These are phyloP conservation scores for Epistrophe eligans DNA, from an alignment of 2,888 invertebrate species.

Conservation along the genomic window DNA sequence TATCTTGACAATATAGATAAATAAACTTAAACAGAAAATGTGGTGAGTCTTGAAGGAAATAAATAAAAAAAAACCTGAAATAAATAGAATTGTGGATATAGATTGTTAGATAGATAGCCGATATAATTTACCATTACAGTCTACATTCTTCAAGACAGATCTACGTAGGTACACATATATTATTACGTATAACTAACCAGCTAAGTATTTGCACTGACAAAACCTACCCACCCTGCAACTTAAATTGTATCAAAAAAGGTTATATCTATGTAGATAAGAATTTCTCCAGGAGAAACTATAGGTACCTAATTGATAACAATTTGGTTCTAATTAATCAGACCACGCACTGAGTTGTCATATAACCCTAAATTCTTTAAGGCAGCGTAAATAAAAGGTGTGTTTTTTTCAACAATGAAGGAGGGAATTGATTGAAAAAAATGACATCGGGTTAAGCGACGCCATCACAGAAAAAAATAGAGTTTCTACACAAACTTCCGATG, in stretches of 20 bases:
- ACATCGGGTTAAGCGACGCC: too few relatives aligned
- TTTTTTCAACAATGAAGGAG: too few relatives aligned
- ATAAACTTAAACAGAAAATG: not conserved
- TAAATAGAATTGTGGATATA: conserved; percentile 22
- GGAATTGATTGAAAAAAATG: too few relatives aligned
- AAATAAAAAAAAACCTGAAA: conserved; percentile 18
- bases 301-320: too few relatives aligned
- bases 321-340: too few relatives aligned
- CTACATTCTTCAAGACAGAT: conserved; percentile 19
- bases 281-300: not conserved
- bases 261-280: not conserved
- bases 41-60: not conserved
- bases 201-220: conserved; percentile 1
- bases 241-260: conserved; percentile 8
- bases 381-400: too few relatives aligned
- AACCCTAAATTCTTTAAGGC: too few relatives aligned
- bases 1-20: not conserved
- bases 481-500: too few relatives aligned
- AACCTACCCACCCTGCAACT: conserved; percentile 6
- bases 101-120: conserved; percentile 19
- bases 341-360: too few relatives aligned
- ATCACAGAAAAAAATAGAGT: too few relatives aligned
- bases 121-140: conserved; percentile 21
- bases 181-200: not conserved
- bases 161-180: too few relatives aligned